phyloP scores from a whole-genome alignment of 2,888 invertebrate species.

The Nebria brevicollis region DNA sequence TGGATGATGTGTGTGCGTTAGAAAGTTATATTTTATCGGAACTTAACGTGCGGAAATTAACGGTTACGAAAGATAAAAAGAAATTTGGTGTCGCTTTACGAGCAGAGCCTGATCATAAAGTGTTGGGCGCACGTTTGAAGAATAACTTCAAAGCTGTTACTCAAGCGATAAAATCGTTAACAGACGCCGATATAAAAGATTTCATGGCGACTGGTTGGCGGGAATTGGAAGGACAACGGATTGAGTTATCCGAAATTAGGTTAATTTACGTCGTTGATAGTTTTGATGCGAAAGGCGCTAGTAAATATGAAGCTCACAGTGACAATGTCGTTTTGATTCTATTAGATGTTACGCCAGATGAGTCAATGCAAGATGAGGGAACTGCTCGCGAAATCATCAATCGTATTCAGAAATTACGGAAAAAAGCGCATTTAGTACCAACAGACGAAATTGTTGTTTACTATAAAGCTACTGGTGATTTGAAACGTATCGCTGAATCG shows the following conservation, averaged over 20 bases:
- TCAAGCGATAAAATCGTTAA: slow-evolving; percentile 80
- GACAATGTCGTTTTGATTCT: slow-evolving; percentile 90
- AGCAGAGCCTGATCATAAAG: slow-evolving; percentile 95
- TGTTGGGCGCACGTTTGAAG: slow-evolving; percentile 88
- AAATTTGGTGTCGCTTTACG: slow-evolving; percentile 90
- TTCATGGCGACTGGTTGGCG: slow-evolving; percentile 78
- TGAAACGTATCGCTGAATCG: slow-evolving; percentile 71
- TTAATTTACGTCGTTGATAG: slow-evolving; percentile 81
- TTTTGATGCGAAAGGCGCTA: slow-evolving; percentile 69
- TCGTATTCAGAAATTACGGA: slow-evolving; percentile 93
- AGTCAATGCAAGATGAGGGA: slow-evolving; percentile 93
- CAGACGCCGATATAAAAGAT: slow-evolving; percentile 81
- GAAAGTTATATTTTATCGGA: slow-evolving; percentile 91
- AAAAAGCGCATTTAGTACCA: slow-evolving; percentile 92
- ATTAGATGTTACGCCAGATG: slow-evolving; percentile 88
- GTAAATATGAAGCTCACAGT: slow-evolving; percentile 89
- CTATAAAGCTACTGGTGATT: slow-evolving; percentile 74
- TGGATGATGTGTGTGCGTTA: slow-evolving; percentile 81
- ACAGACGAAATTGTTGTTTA: slow-evolving; percentile 89
- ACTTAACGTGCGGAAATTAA: slow-evolving; percentile 88
- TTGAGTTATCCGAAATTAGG: slow-evolving; percentile 82
- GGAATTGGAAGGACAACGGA: slow-evolving; percentile 77
- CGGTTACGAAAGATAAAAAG: slow-evolving; percentile 87
- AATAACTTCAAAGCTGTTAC: slow-evolving; percentile 89
- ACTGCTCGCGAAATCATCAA: slow-evolving; percentile 95